Base-by-base conservation (phyloP, 1,140 invertebrate genomes). In the Solenopsis fugax region DNA sequence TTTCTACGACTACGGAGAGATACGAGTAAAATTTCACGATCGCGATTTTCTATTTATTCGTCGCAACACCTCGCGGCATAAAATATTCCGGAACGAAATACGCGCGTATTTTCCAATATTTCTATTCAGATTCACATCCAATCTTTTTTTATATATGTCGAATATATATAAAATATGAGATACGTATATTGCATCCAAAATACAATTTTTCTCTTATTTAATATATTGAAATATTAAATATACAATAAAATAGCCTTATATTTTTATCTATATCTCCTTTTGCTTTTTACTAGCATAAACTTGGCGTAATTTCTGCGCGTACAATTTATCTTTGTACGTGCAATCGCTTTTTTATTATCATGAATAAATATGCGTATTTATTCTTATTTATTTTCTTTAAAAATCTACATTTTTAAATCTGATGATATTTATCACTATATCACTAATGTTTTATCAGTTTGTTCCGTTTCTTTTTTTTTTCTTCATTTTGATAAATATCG, bases 41-140 rank as follows among this genome's bases (percentile, higher is more conserved):
- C 41, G 65, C 52, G 24, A 82, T 82, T 82, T 82, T 54, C 50
- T 73, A 82, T 82, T 72, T 82, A 82, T 73, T 73, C 67, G 80
- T 72, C 52, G 67, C 80, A 50, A 50, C 41, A 58, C 18, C 80
- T 75, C 29, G 69, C 69, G 80, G 65, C 69, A 60, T 75, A 73
- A 82, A 82, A 60, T 73, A 73, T 73, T 73, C 12, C 41, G 2
- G 7, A 37, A 48, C n/a, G 69, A 73, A 60, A 75, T 84, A 60
- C 29, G 65, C 65, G 5, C 65, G 69, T 60, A 84, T 84, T 75
- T 84, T 37, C 54, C 80, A 45, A 84, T 60, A 73, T 71, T 21
- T 80, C 60, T 41, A 67, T 65, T 34, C n/a, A 45, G 21, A 37
- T 45, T 72, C 37, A 34, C 41, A 82, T 58, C 41, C 67, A 82